These are phyloP conservation scores for Amblyopsis hoosieri DNA, from an alignment of 2,797 vertebrate species.

Conservation along the genomic window DNA sequence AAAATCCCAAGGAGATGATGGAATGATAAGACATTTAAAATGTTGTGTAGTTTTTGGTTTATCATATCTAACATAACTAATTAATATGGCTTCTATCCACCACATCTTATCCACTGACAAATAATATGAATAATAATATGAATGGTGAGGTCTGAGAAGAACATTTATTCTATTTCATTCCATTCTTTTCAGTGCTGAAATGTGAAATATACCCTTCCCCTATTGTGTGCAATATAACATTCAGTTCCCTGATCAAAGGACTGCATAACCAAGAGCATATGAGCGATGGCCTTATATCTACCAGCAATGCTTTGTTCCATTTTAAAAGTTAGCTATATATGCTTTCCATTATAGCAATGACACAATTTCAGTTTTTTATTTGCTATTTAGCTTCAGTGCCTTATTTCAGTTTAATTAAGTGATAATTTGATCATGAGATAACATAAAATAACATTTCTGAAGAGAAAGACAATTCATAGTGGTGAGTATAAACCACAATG, in stretches of 20 bases:
- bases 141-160: background rate
- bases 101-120: background rate
- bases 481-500: background rate
- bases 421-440: conserved; percentile 4
- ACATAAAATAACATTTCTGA: conserved; percentile 1
- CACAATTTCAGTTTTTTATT: background rate
- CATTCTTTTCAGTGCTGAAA: background rate
- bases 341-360: background rate
- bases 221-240: background rate
- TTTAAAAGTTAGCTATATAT: background rate
- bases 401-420: conserved; percentile 19
- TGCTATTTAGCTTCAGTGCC: background rate
- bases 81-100: background rate
- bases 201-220: background rate
- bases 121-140: background rate
- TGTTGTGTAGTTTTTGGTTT: background rate
- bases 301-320: background rate
- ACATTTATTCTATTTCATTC: background rate
- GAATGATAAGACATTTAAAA: background rate
- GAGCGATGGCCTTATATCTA: conserved; percentile 1
- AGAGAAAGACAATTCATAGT: conserved; percentile 3
- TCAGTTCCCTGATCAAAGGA: conserved; percentile 1
- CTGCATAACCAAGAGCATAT: conserved; percentile 9
- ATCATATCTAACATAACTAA: background rate
- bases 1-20: too few relatives aligned